phyloP scores from a whole-genome alignment of 2,797 vertebrate species.

The Enteromius treurensis region DNA sequence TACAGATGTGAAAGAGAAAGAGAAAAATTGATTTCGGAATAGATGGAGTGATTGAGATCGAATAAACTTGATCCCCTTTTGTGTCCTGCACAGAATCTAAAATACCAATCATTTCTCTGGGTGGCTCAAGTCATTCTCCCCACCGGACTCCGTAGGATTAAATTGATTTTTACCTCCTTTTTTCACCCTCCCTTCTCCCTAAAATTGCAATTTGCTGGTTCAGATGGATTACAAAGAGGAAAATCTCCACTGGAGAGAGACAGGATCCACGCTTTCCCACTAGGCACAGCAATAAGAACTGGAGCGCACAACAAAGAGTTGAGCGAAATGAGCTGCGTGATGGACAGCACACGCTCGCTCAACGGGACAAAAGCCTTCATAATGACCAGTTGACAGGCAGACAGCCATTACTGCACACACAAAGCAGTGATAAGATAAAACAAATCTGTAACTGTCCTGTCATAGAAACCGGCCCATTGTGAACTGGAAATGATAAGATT shows the following conservation, averaged over 20 bases:
- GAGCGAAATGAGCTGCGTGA: slow-evolving; percentile 75
- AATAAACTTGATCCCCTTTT: slow-evolving; percentile 52
- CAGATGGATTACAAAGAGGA: slow-evolving; percentile 56
- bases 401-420: slow-evolving; percentile 76
- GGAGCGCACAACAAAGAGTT: slow-evolving; percentile 51
- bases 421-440: slow-evolving; percentile 74
- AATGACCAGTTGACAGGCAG: slow-evolving; percentile 72
- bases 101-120: slow-evolving; percentile 71
- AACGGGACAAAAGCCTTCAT: slow-evolving; percentile 68
- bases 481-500: slow-evolving; percentile 76
- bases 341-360: slow-evolving; percentile 73
- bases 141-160: slow-evolving; percentile 67
- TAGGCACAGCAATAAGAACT: slow-evolving; percentile 47
- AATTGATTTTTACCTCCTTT: slow-evolving; percentile 60
- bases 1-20: slow-evolving; percentile 34
- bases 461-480: slow-evolving; percentile 70
- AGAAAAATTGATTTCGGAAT: slow-evolving; percentile 34
- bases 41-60: slow-evolving; percentile 43
- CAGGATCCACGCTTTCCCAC: slow-evolving; percentile 54
- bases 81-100: slow-evolving; percentile 62
- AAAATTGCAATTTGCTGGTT: slow-evolving; percentile 52
- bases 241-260: slow-evolving; percentile 62
- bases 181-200: slow-evolving; percentile 58
- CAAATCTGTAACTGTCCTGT: slow-evolving; percentile 75
- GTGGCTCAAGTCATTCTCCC: slow-evolving; percentile 64